Base-by-base conservation (phyloP, 2,113 vertebrate species). In the Numida meleagris region DNA sequence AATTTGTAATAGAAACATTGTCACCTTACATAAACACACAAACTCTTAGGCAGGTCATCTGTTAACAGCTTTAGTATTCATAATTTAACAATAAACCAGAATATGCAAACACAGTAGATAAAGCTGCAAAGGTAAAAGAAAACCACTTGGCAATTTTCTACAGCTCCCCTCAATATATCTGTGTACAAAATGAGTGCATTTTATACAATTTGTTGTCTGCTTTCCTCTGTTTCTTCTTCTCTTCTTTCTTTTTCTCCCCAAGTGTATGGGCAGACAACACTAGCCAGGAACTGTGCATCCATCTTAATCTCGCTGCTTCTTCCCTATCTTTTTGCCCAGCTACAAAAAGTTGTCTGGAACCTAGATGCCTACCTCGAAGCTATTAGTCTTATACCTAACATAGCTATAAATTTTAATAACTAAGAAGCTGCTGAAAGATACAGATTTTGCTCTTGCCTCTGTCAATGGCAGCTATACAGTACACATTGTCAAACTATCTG, bases 301-400 rank as follows among this genome's bases (percentile, higher is more conserved):
- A 51, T 38, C 58, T 53, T 77, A 92, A 92, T 67, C 59, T 83
- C 55, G 59, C 40, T 8, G 33, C 27, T 51, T 62, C 78, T 94
- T 74, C 77, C 31, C 77, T 55, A 75, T 70, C 82, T 61, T 58
- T 84, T 58, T 80, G 82, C 74, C 71, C 34, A 87, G 1, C 50
- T 77, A 86, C 71, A 88, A 42, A 85, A 55, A 59, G 16, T 33
- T 80, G 66, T 86, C 76, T 83, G 82, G 79, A 91, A 71, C 46
- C 80, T 82, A 95, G 79, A 68, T 91, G 88, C 76, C 79, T 93
- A 95, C 62, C 79, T 94, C 59, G 61, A 88, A 92, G 83, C 63
- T 90, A 68, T 87, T 88, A 85, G 36, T 86, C 29, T 93, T 65
- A 62, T 1, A 84, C 43, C n/a, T 77, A 93, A 71, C 33, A 71